These are phyloP conservation scores for Vanessa tameamea DNA, from an alignment of 1,140 invertebrate species.

Conservation along the genomic window DNA sequence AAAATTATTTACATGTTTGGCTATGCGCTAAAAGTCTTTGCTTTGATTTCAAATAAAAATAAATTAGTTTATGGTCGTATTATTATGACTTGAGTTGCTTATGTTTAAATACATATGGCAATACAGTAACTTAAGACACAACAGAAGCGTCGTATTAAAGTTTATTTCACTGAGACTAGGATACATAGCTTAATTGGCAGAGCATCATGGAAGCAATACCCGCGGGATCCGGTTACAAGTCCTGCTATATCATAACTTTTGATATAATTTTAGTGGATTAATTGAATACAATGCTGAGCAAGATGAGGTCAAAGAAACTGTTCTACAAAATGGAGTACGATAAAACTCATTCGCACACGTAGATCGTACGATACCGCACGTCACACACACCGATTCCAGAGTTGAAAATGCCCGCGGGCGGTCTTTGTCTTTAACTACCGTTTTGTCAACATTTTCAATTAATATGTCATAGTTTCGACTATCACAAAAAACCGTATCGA, in stretches of 20 bases:
- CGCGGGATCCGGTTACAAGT: neutral
- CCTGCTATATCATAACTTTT: neutral
- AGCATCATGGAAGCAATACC: neutral
- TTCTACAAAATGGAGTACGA: neutral
- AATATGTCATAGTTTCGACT: constrained; percentile 47
- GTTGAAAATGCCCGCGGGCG: constrained; percentile 31
- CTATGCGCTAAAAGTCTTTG: no score
- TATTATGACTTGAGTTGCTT: no score
- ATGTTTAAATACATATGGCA: no score
- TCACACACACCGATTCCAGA: constrained; percentile 41
- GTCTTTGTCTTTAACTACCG: constrained; percentile 49
- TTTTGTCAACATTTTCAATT: constrained; percentile 62
- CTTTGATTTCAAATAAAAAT: no score
- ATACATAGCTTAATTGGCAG: constrained; percentile 2
- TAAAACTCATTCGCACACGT: constrained; percentile 21
- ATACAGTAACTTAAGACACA: neutral
- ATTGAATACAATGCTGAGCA: no score
- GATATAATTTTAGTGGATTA: no score
- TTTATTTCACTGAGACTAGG: neutral
- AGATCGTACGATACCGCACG: constrained; percentile 33
- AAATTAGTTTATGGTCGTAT: no score
- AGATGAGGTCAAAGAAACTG: no score
- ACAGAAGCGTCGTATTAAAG: neutral
- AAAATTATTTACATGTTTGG: no score
- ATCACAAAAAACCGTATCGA: constrained; percentile 44